Evolutionary conservation across 2,797 vertebrate genomes (phyloP), one percentile per base, ranked within the genome.

Genomic region (Melanogrammus aeglefinus): DNA sequence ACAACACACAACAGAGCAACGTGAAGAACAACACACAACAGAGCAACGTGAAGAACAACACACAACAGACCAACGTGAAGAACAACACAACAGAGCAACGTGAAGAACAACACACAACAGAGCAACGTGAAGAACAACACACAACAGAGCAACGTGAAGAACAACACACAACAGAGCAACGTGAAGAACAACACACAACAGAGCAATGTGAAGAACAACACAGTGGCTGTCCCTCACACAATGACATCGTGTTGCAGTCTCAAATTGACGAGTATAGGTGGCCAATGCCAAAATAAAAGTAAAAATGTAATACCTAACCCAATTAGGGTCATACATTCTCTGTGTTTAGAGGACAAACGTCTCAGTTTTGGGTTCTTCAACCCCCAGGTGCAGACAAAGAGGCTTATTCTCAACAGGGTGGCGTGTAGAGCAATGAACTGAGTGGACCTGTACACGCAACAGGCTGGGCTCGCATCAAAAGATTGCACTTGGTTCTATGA

Each of bases 381-480:
- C 51, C 51, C 8, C 21, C 21, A n/a, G 21, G 51, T 63, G 21
- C n/a, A 24, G 51, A 1, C 21, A n/a, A 1, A n/a, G n/a, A 63
- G 6, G 51, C 6, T 6, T 6, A 6, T 21, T 21, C 41, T 44
- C 41, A 12, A 8, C 7, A 57, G 51, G 51, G n/a, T n/a, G 21
- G 0, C 12, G 9, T 36, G 33, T 36, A 35, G 36, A 38, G 36
- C 8, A 51, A 51, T 18, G 16, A 16, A 2, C 31, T 33, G 31
- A 4, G 63, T 57, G 41, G 38, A 96, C 95, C 95, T 0, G 96
- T 95, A 80, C 31, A 33, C 2, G 2, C 31, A 33, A 33, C 31
- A 33, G 31, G 31, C 31, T 33, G 31, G 31, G 31, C 31, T n/a
- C n/a, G n/a, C n/a, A n/a, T n/a, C n/a, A n/a, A n/a, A n/a, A n/a